These are phyloP conservation scores for Amphiprion clarkii DNA, from an alignment of 2,797 vertebrate species.

Conservation along the genomic window DNA sequence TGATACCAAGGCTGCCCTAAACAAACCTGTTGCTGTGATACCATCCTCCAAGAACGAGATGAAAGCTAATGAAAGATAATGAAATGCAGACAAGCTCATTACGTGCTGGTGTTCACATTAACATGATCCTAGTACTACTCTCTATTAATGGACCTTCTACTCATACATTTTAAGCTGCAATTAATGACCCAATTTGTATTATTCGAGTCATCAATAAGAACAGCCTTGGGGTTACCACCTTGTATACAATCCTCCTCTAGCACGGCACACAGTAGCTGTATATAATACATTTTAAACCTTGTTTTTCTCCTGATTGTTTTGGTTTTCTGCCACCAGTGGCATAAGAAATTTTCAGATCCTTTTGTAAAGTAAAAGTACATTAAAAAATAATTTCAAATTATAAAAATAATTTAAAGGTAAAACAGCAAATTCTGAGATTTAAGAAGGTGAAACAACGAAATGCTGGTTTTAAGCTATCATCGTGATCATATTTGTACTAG, in stretches of 20 bases:
- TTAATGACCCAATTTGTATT: not conserved
- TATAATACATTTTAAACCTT: too few relatives aligned
- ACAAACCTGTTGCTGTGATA: conserved; percentile 81
- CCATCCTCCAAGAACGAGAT: conserved; percentile 46
- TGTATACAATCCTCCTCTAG: not conserved
- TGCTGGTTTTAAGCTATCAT: too few relatives aligned
- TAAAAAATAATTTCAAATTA: too few relatives aligned
- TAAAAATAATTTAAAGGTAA: too few relatives aligned
- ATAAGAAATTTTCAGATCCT: too few relatives aligned
- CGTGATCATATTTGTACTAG: too few relatives aligned
- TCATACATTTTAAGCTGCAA: not conserved
- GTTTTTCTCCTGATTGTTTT: too few relatives aligned
- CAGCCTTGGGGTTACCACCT: not conserved
- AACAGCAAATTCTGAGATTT: too few relatives aligned
- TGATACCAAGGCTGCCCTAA: conserved; percentile 78
- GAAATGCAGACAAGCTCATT: conserved; percentile 20
- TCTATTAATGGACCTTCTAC: not conserved
- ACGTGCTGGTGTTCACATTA: conserved; percentile 14
- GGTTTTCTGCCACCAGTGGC: too few relatives aligned
- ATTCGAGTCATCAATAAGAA: not conserved
- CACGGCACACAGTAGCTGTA: too few relatives aligned
- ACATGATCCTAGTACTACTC: not conserved
- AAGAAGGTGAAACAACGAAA: too few relatives aligned
- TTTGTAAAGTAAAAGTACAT: too few relatives aligned
- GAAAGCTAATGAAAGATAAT: conserved; percentile 48